Evolutionary conservation across 2,113 vertebrate species (phyloP), one percentile per base, ranked within the genome.

Genomic region (Sphyrna mokarran): DNA sequence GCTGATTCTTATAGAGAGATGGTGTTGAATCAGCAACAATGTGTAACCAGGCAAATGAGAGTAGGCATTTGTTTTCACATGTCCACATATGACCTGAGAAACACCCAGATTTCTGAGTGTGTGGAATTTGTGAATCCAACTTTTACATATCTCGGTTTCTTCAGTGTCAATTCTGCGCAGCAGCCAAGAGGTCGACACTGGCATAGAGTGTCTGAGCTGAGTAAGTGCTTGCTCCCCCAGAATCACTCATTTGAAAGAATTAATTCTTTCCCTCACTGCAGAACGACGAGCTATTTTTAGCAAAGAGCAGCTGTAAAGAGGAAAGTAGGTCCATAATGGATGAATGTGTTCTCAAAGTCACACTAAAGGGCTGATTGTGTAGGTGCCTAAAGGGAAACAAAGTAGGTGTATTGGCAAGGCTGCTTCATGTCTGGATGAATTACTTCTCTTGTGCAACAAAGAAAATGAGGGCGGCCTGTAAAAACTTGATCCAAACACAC

Each of bases 301-400:
- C 58, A 63, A 90, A 61, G 54, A 70, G 43, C 69, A 54, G 69
- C 94, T 76, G 94, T 29, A 95, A 76, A 72, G 63, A 68, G 23
- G 94, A 72, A 95, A 48, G 29, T 95, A 43, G 37, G 37, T 95
- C 93, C 48, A 72, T 72, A 76, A 68, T 26, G 63, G 66, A 69
- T 69, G 37, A 69, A 94, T 94, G 37, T 94, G 63, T 69, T 94
- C 29, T 72, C 10, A 95, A 95, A 37, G 94, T 72, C 61, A 72
- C 23, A 72, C 68, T 16, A 29, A 95, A 90, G 29, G 87, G 87
- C 58, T 90, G 87, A 26, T 95, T 95, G 94, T 95, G 68, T 72
- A 48, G 69, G 40, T 76, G 94, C 40, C 40, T 43, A 33, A 76
- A 95, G 69, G 69, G 68, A 95, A 54, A 95, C 94, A 95, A 95